Conservation (phyloP, 2,113 vertebrate species). For the Sceloporus undulatus region DNA sequence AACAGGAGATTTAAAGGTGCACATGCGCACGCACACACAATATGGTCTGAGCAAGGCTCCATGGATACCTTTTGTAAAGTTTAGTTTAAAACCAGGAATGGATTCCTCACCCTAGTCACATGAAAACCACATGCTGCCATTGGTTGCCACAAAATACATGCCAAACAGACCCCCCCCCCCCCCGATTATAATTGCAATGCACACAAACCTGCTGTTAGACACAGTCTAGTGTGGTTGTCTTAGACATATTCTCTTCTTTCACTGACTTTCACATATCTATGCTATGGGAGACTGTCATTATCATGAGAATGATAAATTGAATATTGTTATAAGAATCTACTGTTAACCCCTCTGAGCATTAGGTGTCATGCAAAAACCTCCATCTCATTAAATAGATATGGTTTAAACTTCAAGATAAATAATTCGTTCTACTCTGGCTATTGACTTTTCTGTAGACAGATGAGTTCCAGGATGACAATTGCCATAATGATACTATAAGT, state of each 20-base stretch:
- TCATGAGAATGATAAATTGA: neutral
- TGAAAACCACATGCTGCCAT: too few species aligned
- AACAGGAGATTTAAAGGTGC: too few species aligned
- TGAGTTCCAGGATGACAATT: constrained; percentile 3
- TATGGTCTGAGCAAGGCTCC: too few species aligned
- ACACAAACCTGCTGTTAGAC: neutral
- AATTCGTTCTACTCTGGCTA: neutral
- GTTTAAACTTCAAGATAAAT: neutral
- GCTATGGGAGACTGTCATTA: neutral
- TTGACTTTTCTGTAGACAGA: neutral
- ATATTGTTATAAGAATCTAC: neutral
- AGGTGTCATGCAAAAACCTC: neutral
- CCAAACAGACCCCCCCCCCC: neutral
- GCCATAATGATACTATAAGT: neutral
- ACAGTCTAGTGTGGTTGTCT: neutral
- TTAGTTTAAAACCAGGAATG: too few species aligned
- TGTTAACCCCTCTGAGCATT: neutral
- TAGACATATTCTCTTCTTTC: neutral
- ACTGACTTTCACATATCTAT: neutral
- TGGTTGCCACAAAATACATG: neutral
- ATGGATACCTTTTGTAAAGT: too few species aligned
- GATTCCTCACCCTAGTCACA: too few species aligned
- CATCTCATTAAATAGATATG: neutral
- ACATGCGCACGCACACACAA: too few species aligned
- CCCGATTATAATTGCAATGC: neutral